phyloP scores from a whole-genome alignment of 1,140 invertebrate species.

The Apocrypta bakeri region DNA sequence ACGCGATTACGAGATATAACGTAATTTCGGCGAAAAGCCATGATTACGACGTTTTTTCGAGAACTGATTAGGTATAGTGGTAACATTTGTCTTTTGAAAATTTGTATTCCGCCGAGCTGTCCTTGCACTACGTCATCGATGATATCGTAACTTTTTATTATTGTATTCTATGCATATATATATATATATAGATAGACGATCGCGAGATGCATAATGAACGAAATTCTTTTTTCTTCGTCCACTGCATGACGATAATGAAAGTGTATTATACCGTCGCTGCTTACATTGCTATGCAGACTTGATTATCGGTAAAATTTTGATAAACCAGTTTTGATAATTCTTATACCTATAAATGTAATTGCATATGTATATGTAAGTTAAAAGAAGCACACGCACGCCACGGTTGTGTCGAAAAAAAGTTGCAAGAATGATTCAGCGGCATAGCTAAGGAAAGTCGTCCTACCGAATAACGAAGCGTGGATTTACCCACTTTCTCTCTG shows the following conservation, averaged over 20 bases:
- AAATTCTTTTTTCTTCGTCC: neutral
- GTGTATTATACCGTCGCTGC: too few relatives aligned
- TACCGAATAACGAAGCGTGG: slow-evolving; percentile 25
- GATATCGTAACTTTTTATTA: neutral
- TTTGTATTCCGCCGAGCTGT: neutral
- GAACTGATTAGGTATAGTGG: too few relatives aligned
- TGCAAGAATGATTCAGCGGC: slow-evolving; percentile 20
- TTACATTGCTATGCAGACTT: too few relatives aligned
- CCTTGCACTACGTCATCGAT: too few relatives aligned
- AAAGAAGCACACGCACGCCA: neutral
- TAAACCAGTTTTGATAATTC: neutral
- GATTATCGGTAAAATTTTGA: neutral
- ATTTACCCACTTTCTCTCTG: slow-evolving; percentile 50
- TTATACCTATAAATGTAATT: too few relatives aligned
- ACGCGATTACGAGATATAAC: too few relatives aligned
- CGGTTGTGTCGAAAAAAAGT: neutral
- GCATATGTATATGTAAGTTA: neutral
- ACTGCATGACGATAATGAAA: too few relatives aligned
- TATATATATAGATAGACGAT: too few relatives aligned
- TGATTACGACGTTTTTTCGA: neutral
- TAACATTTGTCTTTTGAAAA: neutral
- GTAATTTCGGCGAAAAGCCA: neutral
- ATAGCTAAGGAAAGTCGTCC: slow-evolving; percentile 30
- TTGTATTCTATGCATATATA: too few relatives aligned
- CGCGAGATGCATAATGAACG: too few relatives aligned